Base-by-base conservation (phyloP, 1,140 invertebrate genomes). In the Steinernema khuongi region DNA sequence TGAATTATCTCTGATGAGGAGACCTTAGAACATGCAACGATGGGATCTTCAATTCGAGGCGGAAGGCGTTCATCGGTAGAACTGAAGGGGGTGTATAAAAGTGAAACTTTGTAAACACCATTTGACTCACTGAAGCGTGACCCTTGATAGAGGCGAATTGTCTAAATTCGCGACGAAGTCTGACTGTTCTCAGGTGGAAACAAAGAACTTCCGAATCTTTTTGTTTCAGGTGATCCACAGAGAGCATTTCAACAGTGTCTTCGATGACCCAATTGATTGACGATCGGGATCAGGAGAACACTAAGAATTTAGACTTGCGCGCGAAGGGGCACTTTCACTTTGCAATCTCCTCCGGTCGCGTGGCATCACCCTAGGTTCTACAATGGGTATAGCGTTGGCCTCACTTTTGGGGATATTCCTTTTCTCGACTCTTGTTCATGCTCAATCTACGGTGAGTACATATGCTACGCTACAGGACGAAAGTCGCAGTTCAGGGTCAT, bases 221-320 rank as follows among this genome's bases (percentile, higher is more conserved):
- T 60, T 60, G 50, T 60, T 60, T 60, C 50, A 60, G 50, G 50
- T 60, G 50, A 60, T 60, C 50, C 14, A 17, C 50, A 60, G 14
- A 26, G 50, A 60, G 50, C 14, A 14, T 60, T 60, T 60, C 50
- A 60, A 60, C 50, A 60, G 7, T 60, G 14, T 60, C 11, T 26
- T 60, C 50, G 50, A 60, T 60, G 50, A 60, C 50, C 50, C 22
- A 60, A 17, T 60, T 60, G 50, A 60, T 60, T 60, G 50, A 60
- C 50, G 22, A 60, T 60, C 22, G 50, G 50, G 50, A 60, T 60
- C 50, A 60, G 50, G 4, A 14, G 50, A 60, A n/a, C 14, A n/a
- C n/a, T 14, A 22, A 14, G 50, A 60, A 60, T 7, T 60, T 26
- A 26, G 50, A 60, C 50, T 60, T 60, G 14, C 50, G 11, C 50